Evolutionary conservation across 2,888 invertebrate genomes (phyloP), one percentile per base, ranked within the genome.

Genomic region (Eumerus sabulonum): DNA sequence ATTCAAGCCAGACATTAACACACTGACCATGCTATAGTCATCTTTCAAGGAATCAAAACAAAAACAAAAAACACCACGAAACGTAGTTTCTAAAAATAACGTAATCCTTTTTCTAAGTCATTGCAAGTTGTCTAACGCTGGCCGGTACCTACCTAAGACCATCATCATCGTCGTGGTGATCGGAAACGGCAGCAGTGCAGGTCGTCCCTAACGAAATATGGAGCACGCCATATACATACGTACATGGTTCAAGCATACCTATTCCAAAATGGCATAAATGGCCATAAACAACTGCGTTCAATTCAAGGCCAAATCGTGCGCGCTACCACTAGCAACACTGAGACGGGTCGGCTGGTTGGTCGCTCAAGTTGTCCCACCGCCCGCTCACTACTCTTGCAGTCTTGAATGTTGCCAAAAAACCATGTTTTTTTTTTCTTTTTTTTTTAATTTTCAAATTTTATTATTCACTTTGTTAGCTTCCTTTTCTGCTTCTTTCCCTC

Each of bases 281-380:
- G 63, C 59, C 68, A 79, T 73, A 81, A 81, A 74, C 79, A 81
- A 81, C 79, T 81, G 79, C 74, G 74, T 76, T 81, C 76, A 81
- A 81, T 81, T 81, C 79, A 81, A 81, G 79, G 79, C 79, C 79
- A 81, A 76, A 76, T 76, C 70, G 67, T 81, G 79, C 56, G 35
- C 35, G 44, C 48, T 27, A 27, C 27, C 27, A 27, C 27, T 59
- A 36, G 18, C 27, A 36, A 13, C 27, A 51, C 51, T 36, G 68
- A 68, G 63, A 73, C 79, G 68, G 63, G 73, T 73, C 73, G 57
- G 51, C 38, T 11, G 19, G 7, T 18, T 11, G 11, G 44, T 9
- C 45, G 2, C 40, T 40, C 40, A 40, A 40, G 9, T 13, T 27
- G 27, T 45, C 11, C 11, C 47, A 13, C 36, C n/a, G 47, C 18